A percentile compares a stretch with the other conserved stretches of the same genome.
These are phyloP conservation scores for Drosophila subquinaria DNA, from an alignment of 2,888 invertebrate species.

Conservation along the genomic window DNA sequence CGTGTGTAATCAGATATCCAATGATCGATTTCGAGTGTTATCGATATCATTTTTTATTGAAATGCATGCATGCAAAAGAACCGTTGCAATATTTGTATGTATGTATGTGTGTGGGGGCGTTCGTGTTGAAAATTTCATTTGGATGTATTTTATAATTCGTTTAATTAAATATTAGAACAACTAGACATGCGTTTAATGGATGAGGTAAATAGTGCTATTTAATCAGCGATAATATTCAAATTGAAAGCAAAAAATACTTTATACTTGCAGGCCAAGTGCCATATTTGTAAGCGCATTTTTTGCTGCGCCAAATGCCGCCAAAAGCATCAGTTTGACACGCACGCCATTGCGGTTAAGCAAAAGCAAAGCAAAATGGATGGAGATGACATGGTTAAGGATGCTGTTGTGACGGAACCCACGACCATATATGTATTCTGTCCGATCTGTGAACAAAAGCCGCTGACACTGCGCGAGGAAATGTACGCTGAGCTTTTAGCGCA, in stretches of 20 bases:
- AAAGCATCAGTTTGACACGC: constrained; percentile 81
- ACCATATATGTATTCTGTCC: constrained; percentile 79
- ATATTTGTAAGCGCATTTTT: constrained; percentile 82
- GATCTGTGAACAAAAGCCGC: constrained; percentile 81
- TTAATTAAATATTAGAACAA: background rate
- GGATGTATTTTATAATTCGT: background rate
- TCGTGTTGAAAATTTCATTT: constrained; percentile 11
- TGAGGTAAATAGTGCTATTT: constrained; percentile 31
- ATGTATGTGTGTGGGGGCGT: background rate
- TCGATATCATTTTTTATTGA: constrained; percentile 1
- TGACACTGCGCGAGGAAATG: constrained; percentile 70
- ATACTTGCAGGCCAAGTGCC: constrained; percentile 78
- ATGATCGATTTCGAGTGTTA: background rate
- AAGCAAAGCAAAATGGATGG: constrained; percentile 1
- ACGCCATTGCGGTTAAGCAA: constrained; percentile 70
- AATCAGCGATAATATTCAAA: background rate
- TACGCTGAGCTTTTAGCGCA: constrained; percentile 78
- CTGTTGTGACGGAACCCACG: constrained; percentile 11
- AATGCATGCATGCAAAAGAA: constrained; percentile 35
- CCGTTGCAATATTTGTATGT: constrained; percentile 29
- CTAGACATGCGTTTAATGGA: constrained; percentile 41
- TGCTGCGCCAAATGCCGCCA: constrained; percentile 84
- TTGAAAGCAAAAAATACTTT: background rate
- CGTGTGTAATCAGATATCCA: background rate
- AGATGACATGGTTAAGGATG: background rate